Evolutionary conservation across 2,113 vertebrate species (phyloP), one percentile per base, ranked within the genome.

Genomic region (Calidris pygmaea): DNA sequence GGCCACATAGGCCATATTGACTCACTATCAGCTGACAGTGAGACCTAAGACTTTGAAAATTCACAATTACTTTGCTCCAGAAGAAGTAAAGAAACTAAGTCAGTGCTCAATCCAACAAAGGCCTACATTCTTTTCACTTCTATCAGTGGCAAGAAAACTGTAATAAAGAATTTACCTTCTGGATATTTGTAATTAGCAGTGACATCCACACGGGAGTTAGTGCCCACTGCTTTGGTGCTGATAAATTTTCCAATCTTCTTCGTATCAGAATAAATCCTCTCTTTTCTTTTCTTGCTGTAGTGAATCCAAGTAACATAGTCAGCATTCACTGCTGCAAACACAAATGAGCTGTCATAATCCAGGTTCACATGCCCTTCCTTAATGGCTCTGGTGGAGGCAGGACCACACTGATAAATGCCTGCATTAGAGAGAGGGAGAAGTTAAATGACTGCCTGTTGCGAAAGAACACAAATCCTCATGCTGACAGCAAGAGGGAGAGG

Each of bases 271-370:
- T 90, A 96, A 91, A 98, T 86, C 82, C 97, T 97, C 94, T 98
- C 96, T 75, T 79, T 98, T 77, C 87, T 97, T 14, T 97, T 98
- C 8, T 98, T 97, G 14, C 86, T 87, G 0, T 96, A 73, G 6
- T 97, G 92, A 93, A 98, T 76, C 99, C 99, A 99, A 32, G 97
- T 96, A 4, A 98, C 94, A 4, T 94, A 97, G 94, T 99, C 98
- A 2, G 98, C 98, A 4, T 99, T 99, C 93, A 99, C 99, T 93
- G 98, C 98, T 2, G 98, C 98, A 18, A 97, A 99, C 90, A 98
- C 98, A 85, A 99, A 99, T 3, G 98, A 97, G 45, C 97, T 96
- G 43, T 99, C 98, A 3, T 99, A 99, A 56, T 98, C 97, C 53
- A 98, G 50, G 32, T 98, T 22, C 15, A 97, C 92, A 12, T 99